Conservation (phyloP, 2,888 invertebrate species). For the Cinara cedri region DNA sequence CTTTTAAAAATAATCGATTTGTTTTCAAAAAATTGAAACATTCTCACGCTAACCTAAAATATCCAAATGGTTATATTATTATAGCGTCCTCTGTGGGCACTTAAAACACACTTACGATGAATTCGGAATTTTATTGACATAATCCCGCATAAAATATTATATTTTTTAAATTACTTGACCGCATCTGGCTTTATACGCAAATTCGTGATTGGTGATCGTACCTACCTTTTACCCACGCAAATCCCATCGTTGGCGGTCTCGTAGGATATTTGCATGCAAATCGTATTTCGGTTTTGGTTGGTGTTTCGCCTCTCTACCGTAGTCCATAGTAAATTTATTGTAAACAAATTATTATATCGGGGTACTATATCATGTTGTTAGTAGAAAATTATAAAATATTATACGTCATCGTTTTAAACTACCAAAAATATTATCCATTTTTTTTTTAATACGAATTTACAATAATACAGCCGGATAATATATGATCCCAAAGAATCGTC, state of each 20-base stretch:
- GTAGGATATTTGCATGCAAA: constrained; percentile 1
- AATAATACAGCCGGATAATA: too few relatives aligned
- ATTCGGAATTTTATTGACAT: too few relatives aligned
- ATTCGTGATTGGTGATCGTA: background rate
- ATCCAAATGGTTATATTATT: too few relatives aligned
- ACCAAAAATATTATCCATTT: too few relatives aligned
- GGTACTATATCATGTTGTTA: background rate
- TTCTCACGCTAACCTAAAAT: too few relatives aligned
- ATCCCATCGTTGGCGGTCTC: background rate
- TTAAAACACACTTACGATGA: too few relatives aligned
- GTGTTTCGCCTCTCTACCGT: background rate
- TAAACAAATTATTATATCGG: background rate
- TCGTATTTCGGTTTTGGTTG: background rate
- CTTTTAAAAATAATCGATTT: too few relatives aligned
- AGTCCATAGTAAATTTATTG: background rate
- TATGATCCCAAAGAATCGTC: too few relatives aligned
- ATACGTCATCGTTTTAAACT: background rate
- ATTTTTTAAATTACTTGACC: background rate
- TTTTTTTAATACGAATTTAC: too few relatives aligned
- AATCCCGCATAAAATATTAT: too few relatives aligned
- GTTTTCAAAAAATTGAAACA: too few relatives aligned
- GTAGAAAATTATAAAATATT: background rate
- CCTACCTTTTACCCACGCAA: background rate
- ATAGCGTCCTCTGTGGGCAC: too few relatives aligned
- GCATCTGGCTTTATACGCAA: background rate